These are phyloP conservation scores for Achroia grisella DNA, from an alignment of 1,140 invertebrate species.

Conservation along the genomic window DNA sequence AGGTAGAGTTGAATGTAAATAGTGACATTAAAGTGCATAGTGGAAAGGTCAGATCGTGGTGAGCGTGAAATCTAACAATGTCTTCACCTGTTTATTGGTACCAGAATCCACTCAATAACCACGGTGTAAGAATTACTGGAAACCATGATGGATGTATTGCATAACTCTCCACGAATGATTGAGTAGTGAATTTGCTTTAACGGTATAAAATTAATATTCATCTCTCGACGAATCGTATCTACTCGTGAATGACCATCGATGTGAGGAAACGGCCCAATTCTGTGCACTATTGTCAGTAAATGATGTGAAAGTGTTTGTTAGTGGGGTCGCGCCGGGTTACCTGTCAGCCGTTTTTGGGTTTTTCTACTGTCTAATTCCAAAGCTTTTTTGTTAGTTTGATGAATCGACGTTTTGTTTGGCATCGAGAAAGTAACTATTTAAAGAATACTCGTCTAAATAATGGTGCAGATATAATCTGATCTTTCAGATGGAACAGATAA, in stretches of 20 bases:
- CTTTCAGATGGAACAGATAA: too few relatives aligned
- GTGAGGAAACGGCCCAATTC: constrained; percentile 25
- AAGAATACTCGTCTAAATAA: too few relatives aligned
- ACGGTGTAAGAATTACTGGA: constrained; percentile 17
- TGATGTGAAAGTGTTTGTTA: constrained; percentile 31
- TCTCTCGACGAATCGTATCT: constrained; percentile 5
- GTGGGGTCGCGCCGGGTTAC: constrained; percentile 42
- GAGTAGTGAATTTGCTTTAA: constrained; percentile 22
- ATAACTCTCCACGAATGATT: constrained; percentile 28
- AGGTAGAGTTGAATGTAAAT: background rate
- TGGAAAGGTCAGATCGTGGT: constrained; percentile 4
- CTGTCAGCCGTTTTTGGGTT: constrained; percentile 30
- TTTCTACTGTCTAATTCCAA: constrained; percentile 16
- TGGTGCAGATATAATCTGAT: too few relatives aligned
- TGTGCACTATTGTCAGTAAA: constrained; percentile 23
- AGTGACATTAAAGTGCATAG: background rate
- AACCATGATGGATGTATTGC: constrained; percentile 27
- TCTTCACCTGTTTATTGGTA: constrained; percentile 5
- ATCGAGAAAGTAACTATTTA: background rate
- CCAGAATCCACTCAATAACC: background rate
- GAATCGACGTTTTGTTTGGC: constrained; percentile 22
- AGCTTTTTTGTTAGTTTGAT: constrained; percentile 31
- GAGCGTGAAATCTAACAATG: constrained; percentile 4
- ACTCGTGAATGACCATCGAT: constrained; percentile 4
- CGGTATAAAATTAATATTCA: constrained; percentile 26